Percentiles rank a stretch among this genome's conserved stretches.
Conservation (phyloP, 1,140 invertebrate species). For the Microvelia longipes region DNA sequence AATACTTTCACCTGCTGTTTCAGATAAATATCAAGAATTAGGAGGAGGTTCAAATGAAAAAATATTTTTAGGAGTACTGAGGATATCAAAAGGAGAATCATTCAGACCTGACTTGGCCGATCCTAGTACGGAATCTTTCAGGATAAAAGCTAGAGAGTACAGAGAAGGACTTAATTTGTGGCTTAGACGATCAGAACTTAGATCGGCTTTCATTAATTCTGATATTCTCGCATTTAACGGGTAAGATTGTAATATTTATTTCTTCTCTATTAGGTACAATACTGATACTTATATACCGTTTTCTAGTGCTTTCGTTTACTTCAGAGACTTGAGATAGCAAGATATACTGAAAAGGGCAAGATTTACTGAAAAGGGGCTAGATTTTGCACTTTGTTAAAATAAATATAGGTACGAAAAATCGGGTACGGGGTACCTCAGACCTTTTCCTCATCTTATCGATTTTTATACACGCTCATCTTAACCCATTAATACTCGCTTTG, state of each 20-base stretch:
- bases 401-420: neutral
- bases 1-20: no score
- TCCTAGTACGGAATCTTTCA: constrained; percentile 45
- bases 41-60: constrained; percentile 51
- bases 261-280: neutral
- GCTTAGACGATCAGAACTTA: constrained; percentile 50
- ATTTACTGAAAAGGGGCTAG: neutral
- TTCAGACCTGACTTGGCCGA: constrained; percentile 46
- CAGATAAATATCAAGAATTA: constrained; percentile 65
- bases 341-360: neutral
- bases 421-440: no score
- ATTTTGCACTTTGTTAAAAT: no score
- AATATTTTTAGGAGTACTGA: constrained; percentile 60
- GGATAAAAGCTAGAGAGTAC: constrained; percentile 50
- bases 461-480: no score
- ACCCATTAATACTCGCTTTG: no score
- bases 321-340: neutral
- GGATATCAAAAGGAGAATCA: constrained; percentile 46
- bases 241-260: constrained; percentile 35
- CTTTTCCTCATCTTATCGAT: neutral
- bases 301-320: neutral
- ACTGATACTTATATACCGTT: neutral
- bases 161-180: constrained; percentile 56
- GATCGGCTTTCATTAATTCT: constrained; percentile 46
- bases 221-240: constrained; percentile 65